Percentiles rank a stretch among this genome's conserved stretches.
Evolutionary conservation across 2,113 vertebrate species (phyloP).

Genomic region (Oostethus manadensis): DNA sequence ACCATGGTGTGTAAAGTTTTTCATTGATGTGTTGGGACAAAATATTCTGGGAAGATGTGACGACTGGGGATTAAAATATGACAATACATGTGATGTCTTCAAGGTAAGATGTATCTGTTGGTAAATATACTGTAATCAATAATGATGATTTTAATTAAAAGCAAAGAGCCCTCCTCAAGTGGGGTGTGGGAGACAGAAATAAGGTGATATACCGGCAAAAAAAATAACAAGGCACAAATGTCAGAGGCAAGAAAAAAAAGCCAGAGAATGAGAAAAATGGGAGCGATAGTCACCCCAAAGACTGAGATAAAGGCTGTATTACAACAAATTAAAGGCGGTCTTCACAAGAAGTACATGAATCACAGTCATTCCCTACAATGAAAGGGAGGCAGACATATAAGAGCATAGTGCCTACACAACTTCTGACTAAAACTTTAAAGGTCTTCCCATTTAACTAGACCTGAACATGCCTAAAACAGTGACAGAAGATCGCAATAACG

Average conservation of each 20-base stretch:
- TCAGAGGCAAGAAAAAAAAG: conserved; percentile 23
- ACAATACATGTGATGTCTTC: neutral
- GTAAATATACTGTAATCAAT: neutral
- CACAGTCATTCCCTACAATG: conserved; percentile 86
- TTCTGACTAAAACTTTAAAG: conserved; percentile 90
- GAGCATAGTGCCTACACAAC: conserved; percentile 80
- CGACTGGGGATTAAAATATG: neutral
- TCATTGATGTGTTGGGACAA: neutral
- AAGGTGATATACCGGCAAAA: neutral
- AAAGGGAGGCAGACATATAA: conserved; percentile 79
- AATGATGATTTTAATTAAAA: neutral
- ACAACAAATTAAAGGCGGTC: conserved; percentile 96
- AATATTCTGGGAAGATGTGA: neutral
- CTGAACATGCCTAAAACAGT: conserved; percentile 72
- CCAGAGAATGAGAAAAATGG: conserved; percentile 38
- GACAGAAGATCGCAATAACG: conserved; percentile 77
- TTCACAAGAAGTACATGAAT: conserved; percentile 94
- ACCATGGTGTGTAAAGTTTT: too few relatives aligned
- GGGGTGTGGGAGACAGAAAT: conserved; percentile 7
- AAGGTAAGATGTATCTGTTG: neutral
- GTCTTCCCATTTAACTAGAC: conserved; percentile 84
- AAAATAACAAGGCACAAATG: conserved; percentile 11
- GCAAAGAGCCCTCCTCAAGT: conserved; percentile 1
- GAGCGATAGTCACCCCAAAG: too few relatives aligned
- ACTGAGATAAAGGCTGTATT: conserved; percentile 95